phyloP scores from a whole-genome alignment of 2,888 invertebrate genomes.

The Bombylius discolor region DNA sequence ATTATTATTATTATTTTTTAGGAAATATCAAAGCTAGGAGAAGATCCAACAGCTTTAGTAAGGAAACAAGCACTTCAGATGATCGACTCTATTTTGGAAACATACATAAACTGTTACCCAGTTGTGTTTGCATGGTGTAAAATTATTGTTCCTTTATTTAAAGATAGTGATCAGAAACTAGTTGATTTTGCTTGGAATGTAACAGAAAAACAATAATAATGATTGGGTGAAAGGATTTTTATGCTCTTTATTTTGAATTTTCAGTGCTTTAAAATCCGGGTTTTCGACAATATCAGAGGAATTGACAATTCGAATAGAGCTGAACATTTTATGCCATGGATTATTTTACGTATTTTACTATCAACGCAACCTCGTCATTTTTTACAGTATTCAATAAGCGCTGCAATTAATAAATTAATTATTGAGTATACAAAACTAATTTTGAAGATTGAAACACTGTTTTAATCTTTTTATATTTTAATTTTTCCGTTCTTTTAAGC shows the following conservation, averaged over 20 bases:
- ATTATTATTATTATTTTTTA: conserved; percentile 1
- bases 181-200: conserved; percentile 22
- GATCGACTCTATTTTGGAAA: conserved; percentile 25
- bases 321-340: conserved; percentile 33
- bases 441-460: background rate
- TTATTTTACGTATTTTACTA: conserved; percentile 27
- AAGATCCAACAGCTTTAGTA: conserved; percentile 26
- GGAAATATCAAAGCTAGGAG: conserved; percentile 23
- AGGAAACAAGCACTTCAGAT: conserved; percentile 26
- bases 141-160: conserved; percentile 28
- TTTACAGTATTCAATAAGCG: conserved; percentile 25
- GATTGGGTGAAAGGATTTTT: background rate
- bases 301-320: conserved; percentile 30
- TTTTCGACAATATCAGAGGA: conserved; percentile 27
- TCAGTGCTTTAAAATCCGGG: conserved; percentile 29
- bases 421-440: conserved; percentile 11
- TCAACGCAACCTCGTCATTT: conserved; percentile 27
- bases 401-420: conserved; percentile 19
- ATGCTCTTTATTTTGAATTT: background rate
- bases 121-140: conserved; percentile 32
- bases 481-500: conserved; percentile 16
- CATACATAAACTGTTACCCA: conserved; percentile 29
- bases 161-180: conserved; percentile 26
- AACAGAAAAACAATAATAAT: background rate
- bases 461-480: background rate